These are phyloP conservation scores for Phrynosoma blainvillii DNA, from an alignment of 2,113 vertebrate genomes.

Conservation along the genomic window DNA sequence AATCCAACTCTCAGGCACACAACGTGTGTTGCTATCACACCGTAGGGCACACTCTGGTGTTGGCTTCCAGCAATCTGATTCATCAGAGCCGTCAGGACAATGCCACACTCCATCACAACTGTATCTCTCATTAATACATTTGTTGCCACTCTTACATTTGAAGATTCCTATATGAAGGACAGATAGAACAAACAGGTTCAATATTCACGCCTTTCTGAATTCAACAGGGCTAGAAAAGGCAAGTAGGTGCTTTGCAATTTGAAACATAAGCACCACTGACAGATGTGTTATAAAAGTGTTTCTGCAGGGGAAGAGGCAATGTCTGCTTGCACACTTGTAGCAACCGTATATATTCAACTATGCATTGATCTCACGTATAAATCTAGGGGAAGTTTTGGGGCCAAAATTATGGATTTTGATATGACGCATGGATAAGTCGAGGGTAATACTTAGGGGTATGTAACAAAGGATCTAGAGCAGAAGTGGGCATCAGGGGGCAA, in stretches of 20 bases:
- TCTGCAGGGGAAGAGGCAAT: not conserved
- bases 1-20: conserved; percentile 83
- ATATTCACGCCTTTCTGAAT: not conserved
- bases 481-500: too few species aligned
- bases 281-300: not conserved
- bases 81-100: conserved; percentile 85
- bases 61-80: conserved; percentile 77
- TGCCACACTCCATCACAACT: conserved; percentile 84
- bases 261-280: not conserved
- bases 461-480: too few species aligned
- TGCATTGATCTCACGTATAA: too few species aligned
- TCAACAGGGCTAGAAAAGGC: not conserved
- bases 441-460: too few species aligned
- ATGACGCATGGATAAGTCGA: too few species aligned
- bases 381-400: too few species aligned
- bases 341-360: too few species aligned
- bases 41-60: conserved; percentile 76
- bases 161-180: conserved; percentile 71
- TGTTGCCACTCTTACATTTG: conserved; percentile 76
- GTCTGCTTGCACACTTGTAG: not conserved
- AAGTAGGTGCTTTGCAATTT: not conserved
- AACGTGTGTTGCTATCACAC: conserved; percentile 79
- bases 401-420: too few species aligned
- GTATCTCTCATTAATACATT: conserved; percentile 72
- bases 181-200: not conserved